phyloP scores from a whole-genome alignment of 1,140 invertebrate species.

The Phenacoccus solenopsis region DNA sequence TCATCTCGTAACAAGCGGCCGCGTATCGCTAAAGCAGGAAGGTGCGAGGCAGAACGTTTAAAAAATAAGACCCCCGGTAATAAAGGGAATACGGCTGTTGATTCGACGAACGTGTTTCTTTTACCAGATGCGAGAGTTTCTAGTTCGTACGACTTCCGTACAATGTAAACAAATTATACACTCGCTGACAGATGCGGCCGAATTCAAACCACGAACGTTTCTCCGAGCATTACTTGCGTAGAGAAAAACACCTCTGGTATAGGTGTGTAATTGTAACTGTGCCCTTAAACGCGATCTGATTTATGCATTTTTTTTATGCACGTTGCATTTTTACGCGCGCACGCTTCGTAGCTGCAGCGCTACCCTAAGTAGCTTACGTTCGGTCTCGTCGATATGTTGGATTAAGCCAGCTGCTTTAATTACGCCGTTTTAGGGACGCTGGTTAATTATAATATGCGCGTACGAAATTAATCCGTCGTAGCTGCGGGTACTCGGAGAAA shows the following conservation, averaged over 20 bases:
- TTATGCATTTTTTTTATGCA: background rate
- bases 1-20: too few species aligned
- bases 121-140: conserved; percentile 1
- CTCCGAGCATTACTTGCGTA: background rate
- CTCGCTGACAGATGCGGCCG: background rate
- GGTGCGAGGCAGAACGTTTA: background rate
- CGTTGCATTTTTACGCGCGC: background rate
- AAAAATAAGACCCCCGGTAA: background rate
- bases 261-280: background rate
- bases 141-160: background rate
- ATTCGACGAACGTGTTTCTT: conserved; percentile 1
- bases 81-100: background rate
- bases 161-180: background rate
- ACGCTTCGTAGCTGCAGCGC: background rate
- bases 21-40: background rate
- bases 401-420: background rate
- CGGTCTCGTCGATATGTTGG: background rate
- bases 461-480: too few species aligned
- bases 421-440: background rate
- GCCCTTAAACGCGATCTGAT: background rate
- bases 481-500: too few species aligned
- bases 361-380: background rate
- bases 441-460: background rate
- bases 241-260: background rate
- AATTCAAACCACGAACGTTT: background rate